Evolutionary conservation across 2,797 vertebrate genomes (phyloP).

Genomic region (Cossypha polioptera): DNA sequence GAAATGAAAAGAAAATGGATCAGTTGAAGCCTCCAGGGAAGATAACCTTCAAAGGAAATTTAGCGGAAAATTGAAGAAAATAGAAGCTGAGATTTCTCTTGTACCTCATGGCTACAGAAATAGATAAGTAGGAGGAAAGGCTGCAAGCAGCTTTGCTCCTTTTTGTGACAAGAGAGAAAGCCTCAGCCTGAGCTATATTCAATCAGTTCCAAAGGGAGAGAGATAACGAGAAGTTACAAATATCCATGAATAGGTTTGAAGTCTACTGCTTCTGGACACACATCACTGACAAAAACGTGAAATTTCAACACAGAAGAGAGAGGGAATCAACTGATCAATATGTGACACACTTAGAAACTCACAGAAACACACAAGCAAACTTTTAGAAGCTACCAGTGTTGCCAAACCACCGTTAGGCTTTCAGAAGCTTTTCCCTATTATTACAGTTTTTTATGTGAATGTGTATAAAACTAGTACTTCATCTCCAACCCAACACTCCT

Average conservation of each 20-base stretch:
- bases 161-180: constrained; percentile 33
- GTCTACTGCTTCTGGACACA: constrained; percentile 35
- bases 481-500: not conserved
- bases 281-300: not conserved
- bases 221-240: constrained; percentile 60
- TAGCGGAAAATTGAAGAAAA: constrained; percentile 70
- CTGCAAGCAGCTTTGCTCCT: constrained; percentile 48
- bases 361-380: not conserved
- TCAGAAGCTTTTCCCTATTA: not conserved
- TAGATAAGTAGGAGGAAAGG: constrained; percentile 57
- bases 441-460: not conserved
- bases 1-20: constrained; percentile 63
- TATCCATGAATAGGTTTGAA: constrained; percentile 32
- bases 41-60: constrained; percentile 70
- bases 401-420: not conserved
- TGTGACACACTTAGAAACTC: not conserved
- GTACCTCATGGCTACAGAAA: constrained; percentile 59
- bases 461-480: not conserved
- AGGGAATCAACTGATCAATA: not conserved
- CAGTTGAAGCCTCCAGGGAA: constrained; percentile 60
- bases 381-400: not conserved
- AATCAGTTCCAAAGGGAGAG: constrained; percentile 43
- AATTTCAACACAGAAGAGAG: not conserved
- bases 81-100: constrained; percentile 56
- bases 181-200: not conserved